phyloP scores from a whole-genome alignment of 2,888 invertebrate genomes.

The Caenorhabditis uteleia region DNA sequence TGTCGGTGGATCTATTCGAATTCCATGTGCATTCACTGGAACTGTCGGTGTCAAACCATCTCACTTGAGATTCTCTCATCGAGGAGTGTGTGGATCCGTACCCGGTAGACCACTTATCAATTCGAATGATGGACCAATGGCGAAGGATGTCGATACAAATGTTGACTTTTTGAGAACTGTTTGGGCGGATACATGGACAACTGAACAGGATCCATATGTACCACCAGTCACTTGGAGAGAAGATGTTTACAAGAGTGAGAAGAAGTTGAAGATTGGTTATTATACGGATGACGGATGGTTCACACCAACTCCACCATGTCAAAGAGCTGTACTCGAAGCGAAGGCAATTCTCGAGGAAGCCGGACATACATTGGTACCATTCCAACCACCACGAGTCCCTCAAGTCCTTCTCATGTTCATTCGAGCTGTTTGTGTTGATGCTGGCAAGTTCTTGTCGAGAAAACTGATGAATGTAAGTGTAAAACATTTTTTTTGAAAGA shows the following conservation, averaged over 20 bases:
- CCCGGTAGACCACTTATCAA: slow-evolving; percentile 62
- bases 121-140: slow-evolving; percentile 63
- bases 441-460: slow-evolving; percentile 49
- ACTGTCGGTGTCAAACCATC: slow-evolving; percentile 69
- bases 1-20: slow-evolving; percentile 72
- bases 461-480: slow-evolving; percentile 45
- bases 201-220: slow-evolving; percentile 56
- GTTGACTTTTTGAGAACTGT: slow-evolving; percentile 47
- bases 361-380: slow-evolving; percentile 58
- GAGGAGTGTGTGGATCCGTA: slow-evolving; percentile 51
- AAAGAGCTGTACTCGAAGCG: slow-evolving; percentile 57
- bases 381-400: slow-evolving; percentile 50
- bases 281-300: slow-evolving; percentile 65
- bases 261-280: slow-evolving; percentile 48
- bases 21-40: slow-evolving; percentile 73
- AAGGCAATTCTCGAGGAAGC: slow-evolving; percentile 49
- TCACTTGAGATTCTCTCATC: slow-evolving; percentile 54
- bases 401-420: slow-evolving; percentile 50
- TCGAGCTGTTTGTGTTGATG: slow-evolving; percentile 56
- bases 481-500: neutral
- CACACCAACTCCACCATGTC: slow-evolving; percentile 53
- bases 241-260: slow-evolving; percentile 32
- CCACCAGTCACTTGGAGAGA: slow-evolving; percentile 59
- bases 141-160: slow-evolving; percentile 46
- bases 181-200: slow-evolving; percentile 50